Evolutionary conservation across 2,888 invertebrate genomes (phyloP), one percentile per base, ranked within the genome.

Genomic region (Calephelis perditalis): DNA sequence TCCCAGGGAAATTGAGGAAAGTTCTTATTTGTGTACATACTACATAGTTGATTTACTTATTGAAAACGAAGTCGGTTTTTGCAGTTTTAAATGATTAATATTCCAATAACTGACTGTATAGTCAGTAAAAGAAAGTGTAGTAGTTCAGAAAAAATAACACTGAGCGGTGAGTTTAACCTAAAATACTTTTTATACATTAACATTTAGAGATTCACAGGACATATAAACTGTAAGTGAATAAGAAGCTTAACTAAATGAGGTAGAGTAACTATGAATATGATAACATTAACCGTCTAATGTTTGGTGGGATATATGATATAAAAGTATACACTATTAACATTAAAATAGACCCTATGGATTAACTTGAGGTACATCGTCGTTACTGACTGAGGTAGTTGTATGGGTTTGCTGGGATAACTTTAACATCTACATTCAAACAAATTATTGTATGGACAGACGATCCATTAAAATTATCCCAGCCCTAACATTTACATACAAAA

Each of bases 271-370:
- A 86, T 84, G 83, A 81, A 84, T 83, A 84, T 80, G 78, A 80
- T 80, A 78, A 83, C 74, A 74, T 79, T 81, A 83, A 73, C 75
- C 70, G 78, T 75, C 80, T 86, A 84, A 83, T 75, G 84, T 85
- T 87, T 87, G 89, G 89, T 89, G 89, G 89, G 89, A 87, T 86
- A 80, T 78, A 86, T 74, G 78, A 75, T 77, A 79, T 76, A 79
- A 73, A 72, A 71, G 71, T 84, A 81, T 82, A 82, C 66, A 70
- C 67, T 79, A 78, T 79, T 72, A 84, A 82, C 82, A 84, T 82
- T 84, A 84, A 77, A 78, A 83, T 82, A 85, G 75, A 76, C 78
- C 78, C 84, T 87, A 87, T 82, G 79, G 82, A 78, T 83, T 82
- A 82, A 74, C 63, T 26, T 87, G 89, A 89, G 89, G 89, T 89